Conservation (phyloP, 2,113 vertebrate species). For the Deroptyus accipitrinus region DNA sequence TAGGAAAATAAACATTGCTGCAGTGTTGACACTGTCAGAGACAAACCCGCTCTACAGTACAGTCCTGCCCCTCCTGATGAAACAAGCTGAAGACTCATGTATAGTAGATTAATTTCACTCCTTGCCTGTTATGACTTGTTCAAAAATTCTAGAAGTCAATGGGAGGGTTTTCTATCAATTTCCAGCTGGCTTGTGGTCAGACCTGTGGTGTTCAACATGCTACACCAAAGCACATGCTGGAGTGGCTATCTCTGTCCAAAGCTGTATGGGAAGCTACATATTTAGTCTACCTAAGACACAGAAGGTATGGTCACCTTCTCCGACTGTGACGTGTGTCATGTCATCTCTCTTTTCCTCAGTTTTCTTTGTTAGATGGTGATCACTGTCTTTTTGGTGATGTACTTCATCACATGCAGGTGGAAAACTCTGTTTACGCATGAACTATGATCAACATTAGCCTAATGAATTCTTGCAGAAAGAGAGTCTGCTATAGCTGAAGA, state of each 20-base stretch:
- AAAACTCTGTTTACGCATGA: not conserved
- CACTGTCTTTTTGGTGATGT: not conserved
- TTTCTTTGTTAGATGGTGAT: not conserved
- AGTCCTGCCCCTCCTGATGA: not conserved
- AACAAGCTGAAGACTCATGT: not conserved
- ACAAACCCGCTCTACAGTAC: not conserved
- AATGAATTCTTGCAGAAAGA: not conserved
- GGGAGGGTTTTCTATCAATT: not conserved
- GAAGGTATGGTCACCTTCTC: not conserved
- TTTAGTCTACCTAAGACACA: not conserved
- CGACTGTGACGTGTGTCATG: not conserved
- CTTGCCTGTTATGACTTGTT: not conserved
- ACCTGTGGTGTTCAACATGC: not conserved
- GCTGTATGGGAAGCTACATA: accelerated
- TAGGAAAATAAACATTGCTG: constrained; percentile 10
- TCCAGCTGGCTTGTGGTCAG: not conserved
- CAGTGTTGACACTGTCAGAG: not conserved
- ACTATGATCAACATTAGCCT: not conserved
- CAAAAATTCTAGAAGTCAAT: not conserved
- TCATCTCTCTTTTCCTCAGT: not conserved
- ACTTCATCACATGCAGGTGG: not conserved
- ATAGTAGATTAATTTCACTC: not conserved
- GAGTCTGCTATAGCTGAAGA: not conserved
- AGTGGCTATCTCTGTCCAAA: not conserved
- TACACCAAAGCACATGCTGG: not conserved